phyloP scores from a whole-genome alignment of 2,113 vertebrate genomes.

The Crotalus viridis region DNA sequence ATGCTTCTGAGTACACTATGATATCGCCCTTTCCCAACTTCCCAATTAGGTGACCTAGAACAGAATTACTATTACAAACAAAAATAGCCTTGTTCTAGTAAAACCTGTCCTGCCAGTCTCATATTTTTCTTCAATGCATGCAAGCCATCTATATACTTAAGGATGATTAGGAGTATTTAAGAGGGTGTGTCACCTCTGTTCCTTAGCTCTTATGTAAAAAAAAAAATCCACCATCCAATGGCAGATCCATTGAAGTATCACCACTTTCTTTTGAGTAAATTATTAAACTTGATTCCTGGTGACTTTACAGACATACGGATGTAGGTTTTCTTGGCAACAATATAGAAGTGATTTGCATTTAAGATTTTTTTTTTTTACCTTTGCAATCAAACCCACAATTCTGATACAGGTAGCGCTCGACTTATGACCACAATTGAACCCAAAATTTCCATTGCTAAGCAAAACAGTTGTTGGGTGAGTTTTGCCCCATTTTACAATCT shows the following conservation, averaged over 20 bases:
- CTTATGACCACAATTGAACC: not conserved
- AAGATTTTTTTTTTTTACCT: not conserved
- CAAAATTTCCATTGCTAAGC: not conserved
- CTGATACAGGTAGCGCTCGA: not conserved
- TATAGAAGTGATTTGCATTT: not conserved
- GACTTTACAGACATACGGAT: not conserved
- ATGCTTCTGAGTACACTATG: not conserved
- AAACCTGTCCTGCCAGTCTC: slow-evolving; percentile 13
- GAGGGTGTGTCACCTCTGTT: not conserved
- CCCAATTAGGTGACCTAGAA: not conserved
- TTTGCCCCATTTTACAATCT: not conserved
- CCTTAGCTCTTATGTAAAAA: not conserved
- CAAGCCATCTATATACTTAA: slow-evolving; percentile 16
- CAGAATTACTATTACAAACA: not conserved
- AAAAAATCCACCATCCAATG: not conserved
- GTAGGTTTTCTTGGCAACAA: not conserved
- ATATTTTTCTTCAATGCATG: not conserved
- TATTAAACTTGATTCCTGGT: not conserved
- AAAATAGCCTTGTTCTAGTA: not conserved
- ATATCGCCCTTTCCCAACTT: not conserved
- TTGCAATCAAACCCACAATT: not conserved
- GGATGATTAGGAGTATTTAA: slow-evolving; percentile 1
- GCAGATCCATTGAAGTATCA: not conserved
- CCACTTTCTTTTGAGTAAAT: not conserved
- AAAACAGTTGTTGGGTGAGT: not conserved